These are phyloP conservation scores for Alsophila aescularia DNA, from an alignment of 2,888 invertebrate species.

Conservation along the genomic window DNA sequence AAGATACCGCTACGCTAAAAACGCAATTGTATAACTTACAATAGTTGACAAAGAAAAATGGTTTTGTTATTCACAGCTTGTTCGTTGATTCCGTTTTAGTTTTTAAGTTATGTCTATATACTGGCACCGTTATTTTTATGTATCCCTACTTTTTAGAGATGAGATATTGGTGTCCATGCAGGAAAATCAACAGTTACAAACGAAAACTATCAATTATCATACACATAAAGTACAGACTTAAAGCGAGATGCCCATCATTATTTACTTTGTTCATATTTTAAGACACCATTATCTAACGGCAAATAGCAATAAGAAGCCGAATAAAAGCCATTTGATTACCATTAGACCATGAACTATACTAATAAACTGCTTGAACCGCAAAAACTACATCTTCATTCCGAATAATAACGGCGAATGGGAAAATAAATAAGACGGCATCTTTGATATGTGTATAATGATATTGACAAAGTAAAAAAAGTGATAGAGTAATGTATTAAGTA, in stretches of 20 bases:
- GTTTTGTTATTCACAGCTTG: conserved; percentile 7
- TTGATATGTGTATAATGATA: conserved; percentile 70
- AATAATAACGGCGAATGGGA: conserved; percentile 67
- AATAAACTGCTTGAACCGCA: conserved; percentile 63
- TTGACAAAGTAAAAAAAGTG: conserved; percentile 51
- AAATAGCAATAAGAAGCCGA: conserved; percentile 57
- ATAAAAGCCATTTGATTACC: conserved; percentile 63
- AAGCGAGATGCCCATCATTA: conserved; percentile 38
- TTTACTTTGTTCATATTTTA: conserved; percentile 47
- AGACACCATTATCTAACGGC: conserved; percentile 53
- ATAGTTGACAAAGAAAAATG: conserved; percentile 13
- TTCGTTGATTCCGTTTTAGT: not conserved
- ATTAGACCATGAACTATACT: conserved; percentile 65
- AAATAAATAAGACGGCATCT: conserved; percentile 69
- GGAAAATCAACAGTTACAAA: conserved; percentile 6
- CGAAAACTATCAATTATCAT: conserved; percentile 13
- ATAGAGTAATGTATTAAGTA: conserved; percentile 45
- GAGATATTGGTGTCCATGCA: not conserved
- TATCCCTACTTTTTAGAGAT: not conserved
- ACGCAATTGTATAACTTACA: conserved; percentile 4
- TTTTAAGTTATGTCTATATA: not conserved
- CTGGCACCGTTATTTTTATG: not conserved
- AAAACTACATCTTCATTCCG: conserved; percentile 73
- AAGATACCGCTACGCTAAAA: conserved; percentile 10
- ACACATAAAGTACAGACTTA: conserved; percentile 17